phyloP scores from a whole-genome alignment of 2,888 invertebrate species.

The Heteropelma amictum region DNA sequence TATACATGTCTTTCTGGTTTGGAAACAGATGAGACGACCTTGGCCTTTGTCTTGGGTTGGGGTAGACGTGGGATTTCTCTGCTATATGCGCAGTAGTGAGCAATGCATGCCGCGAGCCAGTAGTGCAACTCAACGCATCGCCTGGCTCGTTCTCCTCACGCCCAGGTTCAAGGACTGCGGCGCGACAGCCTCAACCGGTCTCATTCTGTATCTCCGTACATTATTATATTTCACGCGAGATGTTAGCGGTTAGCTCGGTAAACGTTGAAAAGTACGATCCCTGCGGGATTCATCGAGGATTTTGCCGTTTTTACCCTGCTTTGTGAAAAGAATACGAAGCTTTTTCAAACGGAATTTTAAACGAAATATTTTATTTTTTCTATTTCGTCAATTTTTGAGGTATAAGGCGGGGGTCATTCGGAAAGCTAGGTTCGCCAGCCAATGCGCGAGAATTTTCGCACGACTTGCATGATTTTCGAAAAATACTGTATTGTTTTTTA shows the following conservation, averaged over 20 bases:
- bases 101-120: constrained; percentile 14
- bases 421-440: no score
- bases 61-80: constrained; percentile 6
- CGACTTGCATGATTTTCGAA: no score
- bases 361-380: no score
- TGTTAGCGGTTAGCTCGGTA: neutral
- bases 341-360: no score
- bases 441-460: no score
- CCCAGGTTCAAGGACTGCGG: constrained; percentile 72
- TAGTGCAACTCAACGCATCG: constrained; percentile 39
- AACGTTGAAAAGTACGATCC: no score
- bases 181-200: constrained; percentile 54
- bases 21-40: constrained; percentile 26
- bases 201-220: neutral
- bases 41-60: constrained; percentile 45
- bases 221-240: neutral
- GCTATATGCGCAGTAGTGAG: constrained; percentile 17
- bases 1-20: neutral
- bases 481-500: no score
- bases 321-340: no score
- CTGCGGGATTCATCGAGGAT: no score
- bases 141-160: neutral
- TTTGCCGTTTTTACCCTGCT: no score
- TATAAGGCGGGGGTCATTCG: no score
- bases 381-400: no score